Evolutionary conservation across 1,140 invertebrate species (phyloP), one percentile per base, ranked within the genome.

Genomic region (Panonychus citri): DNA sequence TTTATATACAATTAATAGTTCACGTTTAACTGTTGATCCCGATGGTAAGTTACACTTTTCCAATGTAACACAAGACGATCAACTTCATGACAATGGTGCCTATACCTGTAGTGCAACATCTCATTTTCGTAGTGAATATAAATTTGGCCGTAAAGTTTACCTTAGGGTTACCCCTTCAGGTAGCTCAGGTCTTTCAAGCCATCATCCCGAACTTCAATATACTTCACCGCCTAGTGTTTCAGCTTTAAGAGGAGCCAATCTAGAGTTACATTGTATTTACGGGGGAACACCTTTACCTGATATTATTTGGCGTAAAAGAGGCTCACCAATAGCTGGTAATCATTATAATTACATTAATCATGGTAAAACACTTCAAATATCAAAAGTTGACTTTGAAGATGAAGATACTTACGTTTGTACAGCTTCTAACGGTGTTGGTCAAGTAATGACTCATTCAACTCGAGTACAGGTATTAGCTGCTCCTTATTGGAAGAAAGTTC

Each of bases 31-130:
- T 3, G 73, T 91, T 17, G 88, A 93, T 70, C 87, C 87, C 0
- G 87, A 91, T 71, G 88, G 88, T 39, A 86, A 83, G 63, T 71
- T 94, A 0, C 90, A 85, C 81, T 93, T 93, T 70, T 87, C 85
- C 26, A 91, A 93, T 71, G 81, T 94, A 5, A 91, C 86, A 1
- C 75, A 77, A 55, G 65, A 75, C n/a, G 88, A 94, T 69, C 77
- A 78, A 8, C 82, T 81, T 53, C 76, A 79, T 15, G 79, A 88
- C 62, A 85, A 80, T 66, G 61, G 61, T 25, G 78, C 77, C 56
- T 94, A 94, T 66, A 83, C 83, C 48, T 94, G 88, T 64, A 82
- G 85, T 4, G 87, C 85, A 0, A 82, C 84, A 39, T 88, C 85
- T 0, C 70, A 80, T 1, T 88, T 85, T 66, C 42, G 63, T 21